A percentile compares a stretch with the other conserved stretches of the same genome.
phyloP scores from a whole-genome alignment of 1,140 invertebrate species.

The Calephelis nemesis region DNA sequence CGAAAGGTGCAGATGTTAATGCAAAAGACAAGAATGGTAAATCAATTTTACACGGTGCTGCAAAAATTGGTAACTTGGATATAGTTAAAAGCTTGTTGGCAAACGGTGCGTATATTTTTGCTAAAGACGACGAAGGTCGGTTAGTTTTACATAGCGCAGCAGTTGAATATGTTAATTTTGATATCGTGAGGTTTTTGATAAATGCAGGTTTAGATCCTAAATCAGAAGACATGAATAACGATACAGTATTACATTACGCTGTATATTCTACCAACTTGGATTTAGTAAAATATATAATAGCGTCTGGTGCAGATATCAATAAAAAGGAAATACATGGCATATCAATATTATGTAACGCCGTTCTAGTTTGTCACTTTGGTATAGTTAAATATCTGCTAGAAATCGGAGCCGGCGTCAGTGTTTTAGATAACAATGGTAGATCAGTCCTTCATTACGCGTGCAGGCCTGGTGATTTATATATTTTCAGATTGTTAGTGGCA shows the following conservation, averaged over 20 bases:
- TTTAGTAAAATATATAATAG: background rate
- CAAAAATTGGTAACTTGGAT: background rate
- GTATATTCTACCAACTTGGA: background rate
- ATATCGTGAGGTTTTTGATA: background rate
- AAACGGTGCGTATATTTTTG: background rate
- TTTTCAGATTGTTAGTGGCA: too few relatives aligned
- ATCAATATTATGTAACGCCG: too few relatives aligned
- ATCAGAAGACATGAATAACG: background rate
- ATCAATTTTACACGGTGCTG: background rate
- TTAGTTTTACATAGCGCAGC: background rate
- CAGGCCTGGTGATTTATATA: too few relatives aligned
- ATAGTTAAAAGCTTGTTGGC: background rate
- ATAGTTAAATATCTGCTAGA: too few relatives aligned
- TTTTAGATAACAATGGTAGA: too few relatives aligned
- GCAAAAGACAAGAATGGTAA: background rate
- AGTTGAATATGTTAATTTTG: background rate
- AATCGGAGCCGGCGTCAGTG: too few relatives aligned
- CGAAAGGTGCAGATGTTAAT: constrained; percentile 3
- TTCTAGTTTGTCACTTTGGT: too few relatives aligned
- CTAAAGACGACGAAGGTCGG: background rate
- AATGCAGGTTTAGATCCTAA: background rate
- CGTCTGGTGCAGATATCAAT: too few relatives aligned
- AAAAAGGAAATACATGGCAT: too few relatives aligned
- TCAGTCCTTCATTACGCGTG: too few relatives aligned
- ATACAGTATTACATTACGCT: constrained; percentile 1